A percentile compares a stretch with the other conserved stretches of the same genome.
Evolutionary conservation across 2,797 vertebrate species (phyloP).

Genomic region (Carapus acus): DNA sequence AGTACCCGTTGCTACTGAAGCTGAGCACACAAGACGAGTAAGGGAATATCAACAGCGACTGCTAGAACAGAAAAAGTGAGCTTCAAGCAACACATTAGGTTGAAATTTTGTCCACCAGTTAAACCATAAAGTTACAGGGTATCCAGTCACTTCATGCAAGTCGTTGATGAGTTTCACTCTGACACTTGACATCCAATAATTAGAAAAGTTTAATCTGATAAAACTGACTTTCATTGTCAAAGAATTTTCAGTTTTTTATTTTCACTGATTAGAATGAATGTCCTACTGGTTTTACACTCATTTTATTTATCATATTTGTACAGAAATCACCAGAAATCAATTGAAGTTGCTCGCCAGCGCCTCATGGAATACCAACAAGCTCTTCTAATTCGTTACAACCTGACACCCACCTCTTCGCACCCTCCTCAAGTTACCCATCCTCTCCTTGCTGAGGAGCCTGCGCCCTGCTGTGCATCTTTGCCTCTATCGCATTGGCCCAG

Average conservation of each 20-base stretch:
- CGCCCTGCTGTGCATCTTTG: neutral
- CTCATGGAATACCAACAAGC: constrained; percentile 83
- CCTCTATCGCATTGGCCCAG: neutral
- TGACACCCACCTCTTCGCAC: neutral
- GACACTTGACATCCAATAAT: no score
- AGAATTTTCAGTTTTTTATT: no score
- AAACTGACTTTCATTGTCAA: no score
- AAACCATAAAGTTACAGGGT: neutral
- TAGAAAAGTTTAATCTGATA: no score
- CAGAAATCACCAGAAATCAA: constrained; percentile 77
- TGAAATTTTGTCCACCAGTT: no score
- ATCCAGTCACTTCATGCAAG: neutral
- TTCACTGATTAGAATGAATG: no score
- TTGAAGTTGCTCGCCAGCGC: constrained; percentile 74
- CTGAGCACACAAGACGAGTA: constrained; percentile 63
- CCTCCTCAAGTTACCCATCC: neutral
- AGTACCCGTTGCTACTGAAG: constrained; percentile 42
- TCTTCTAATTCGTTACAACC: constrained; percentile 67
- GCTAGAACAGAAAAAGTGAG: constrained; percentile 78
- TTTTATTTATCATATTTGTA: neutral
- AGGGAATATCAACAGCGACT: constrained; percentile 79
- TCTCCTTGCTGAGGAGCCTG: neutral
- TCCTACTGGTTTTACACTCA: no score
- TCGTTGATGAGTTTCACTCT: no score
- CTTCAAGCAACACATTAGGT: neutral